Conservation (phyloP, 2,113 vertebrate genomes). For the Tylochromis polylepis region DNA sequence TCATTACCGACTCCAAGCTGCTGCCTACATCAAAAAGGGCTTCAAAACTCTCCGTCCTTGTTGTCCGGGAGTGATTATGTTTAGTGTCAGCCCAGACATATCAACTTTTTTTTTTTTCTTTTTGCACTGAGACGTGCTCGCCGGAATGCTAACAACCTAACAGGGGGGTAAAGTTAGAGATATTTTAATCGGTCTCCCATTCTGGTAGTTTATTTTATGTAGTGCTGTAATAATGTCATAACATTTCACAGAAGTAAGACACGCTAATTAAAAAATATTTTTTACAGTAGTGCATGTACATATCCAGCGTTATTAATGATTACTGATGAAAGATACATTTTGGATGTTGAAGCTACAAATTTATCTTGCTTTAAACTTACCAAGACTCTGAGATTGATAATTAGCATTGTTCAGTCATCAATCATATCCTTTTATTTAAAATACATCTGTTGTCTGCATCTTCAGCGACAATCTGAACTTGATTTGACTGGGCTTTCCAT, state of each 20-base stretch:
- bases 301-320: not conserved
- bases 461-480: not conserved
- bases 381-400: not conserved
- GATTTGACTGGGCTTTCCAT: not conserved
- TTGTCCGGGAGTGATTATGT: slow-evolving; percentile 52
- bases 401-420: not conserved
- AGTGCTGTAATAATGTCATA: not conserved
- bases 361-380: not conserved
- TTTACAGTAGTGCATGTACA: not conserved
- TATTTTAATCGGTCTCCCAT: slow-evolving; percentile 19
- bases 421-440: not conserved
- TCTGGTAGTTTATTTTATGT: slow-evolving; percentile 5
- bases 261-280: not conserved
- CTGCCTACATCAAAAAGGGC: slow-evolving; percentile 44
- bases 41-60: slow-evolving; percentile 45
- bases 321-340: not conserved
- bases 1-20: slow-evolving; percentile 64
- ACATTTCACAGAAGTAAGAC: not conserved
- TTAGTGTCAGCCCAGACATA: slow-evolving; percentile 39
- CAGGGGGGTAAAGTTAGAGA: slow-evolving; percentile 8
- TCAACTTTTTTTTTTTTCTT: not conserved
- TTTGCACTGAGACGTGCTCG: not conserved
- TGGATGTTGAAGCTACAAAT: not conserved
- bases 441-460: not conserved
- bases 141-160: slow-evolving; percentile 35